These are phyloP conservation scores for Numenius phaeopus DNA, from an alignment of 2,797 vertebrate species.

Conservation along the genomic window DNA sequence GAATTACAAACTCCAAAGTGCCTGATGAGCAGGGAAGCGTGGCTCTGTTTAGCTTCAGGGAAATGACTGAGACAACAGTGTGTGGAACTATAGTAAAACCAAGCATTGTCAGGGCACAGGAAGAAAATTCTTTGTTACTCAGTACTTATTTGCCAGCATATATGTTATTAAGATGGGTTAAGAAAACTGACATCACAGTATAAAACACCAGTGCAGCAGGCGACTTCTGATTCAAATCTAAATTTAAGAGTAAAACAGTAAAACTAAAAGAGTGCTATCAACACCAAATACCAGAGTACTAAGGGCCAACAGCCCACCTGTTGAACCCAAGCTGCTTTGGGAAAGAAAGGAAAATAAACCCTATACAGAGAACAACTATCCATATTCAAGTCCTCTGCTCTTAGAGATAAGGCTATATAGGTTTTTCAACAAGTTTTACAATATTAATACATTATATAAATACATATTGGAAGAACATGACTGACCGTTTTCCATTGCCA, in stretches of 20 bases:
- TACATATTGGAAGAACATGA: background rate
- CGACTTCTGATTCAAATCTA: background rate
- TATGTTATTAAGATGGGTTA: background rate
- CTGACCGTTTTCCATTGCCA: background rate
- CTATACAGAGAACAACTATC: background rate
- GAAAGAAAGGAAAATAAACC: background rate
- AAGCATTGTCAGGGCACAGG: fast-evolving
- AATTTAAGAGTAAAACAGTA: background rate
- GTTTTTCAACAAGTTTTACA: background rate
- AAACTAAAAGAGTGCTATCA: background rate
- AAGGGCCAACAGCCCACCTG: background rate
- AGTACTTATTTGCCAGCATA: background rate
- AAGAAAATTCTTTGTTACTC: background rate
- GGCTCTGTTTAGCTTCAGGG: background rate
- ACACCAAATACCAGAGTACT: background rate
- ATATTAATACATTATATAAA: background rate
- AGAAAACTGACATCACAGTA: background rate
- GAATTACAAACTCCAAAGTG: background rate
- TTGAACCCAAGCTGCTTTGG: background rate
- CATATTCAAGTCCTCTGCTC: background rate
- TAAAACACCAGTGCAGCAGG: background rate
- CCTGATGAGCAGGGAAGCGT: background rate
- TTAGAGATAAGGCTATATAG: background rate
- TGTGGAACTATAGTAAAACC: background rate
- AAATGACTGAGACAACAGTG: background rate